Evolutionary conservation across 2,113 vertebrate genomes (phyloP).

Genomic region (Cottus gobio): DNA sequence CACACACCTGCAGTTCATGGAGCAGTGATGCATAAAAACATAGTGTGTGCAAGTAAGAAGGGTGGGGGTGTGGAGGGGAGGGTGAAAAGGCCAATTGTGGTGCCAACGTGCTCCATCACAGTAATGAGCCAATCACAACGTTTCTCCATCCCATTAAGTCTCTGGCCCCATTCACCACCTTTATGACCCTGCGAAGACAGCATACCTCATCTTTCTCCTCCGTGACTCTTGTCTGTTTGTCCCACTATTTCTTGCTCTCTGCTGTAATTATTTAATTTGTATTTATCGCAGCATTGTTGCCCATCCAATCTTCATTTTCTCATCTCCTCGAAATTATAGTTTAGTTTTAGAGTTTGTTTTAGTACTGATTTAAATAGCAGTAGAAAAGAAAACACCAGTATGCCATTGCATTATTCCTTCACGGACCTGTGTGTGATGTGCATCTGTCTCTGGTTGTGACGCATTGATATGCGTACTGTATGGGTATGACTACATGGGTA

Average conservation of each 20-base stretch:
- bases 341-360: not conserved
- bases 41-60: slow-evolving; percentile 40
- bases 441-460: not conserved
- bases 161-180: slow-evolving; percentile 71
- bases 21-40: slow-evolving; percentile 54
- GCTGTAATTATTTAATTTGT: not conserved
- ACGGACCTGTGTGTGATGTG: not conserved
- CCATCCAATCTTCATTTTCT: not conserved
- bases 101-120: slow-evolving; percentile 80
- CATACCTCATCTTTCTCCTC: slow-evolving; percentile 71
- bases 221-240: slow-evolving; percentile 10
- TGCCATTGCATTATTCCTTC: not conserved
- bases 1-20: slow-evolving; percentile 25
- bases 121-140: slow-evolving; percentile 82
- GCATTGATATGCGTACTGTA: no score
- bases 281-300: not conserved
- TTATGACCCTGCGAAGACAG: slow-evolving; percentile 76
- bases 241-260: not conserved
- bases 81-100: slow-evolving; percentile 75
- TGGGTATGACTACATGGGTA: not conserved
- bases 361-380: not conserved
- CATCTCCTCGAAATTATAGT: not conserved
- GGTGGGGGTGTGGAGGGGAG: slow-evolving; percentile 14
- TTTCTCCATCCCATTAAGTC: slow-evolving; percentile 83
- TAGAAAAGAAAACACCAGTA: not conserved